A percentile compares a stretch with the other conserved stretches of the same genome.
These are phyloP conservation scores for Triplophysa siluroides DNA, from an alignment of 2,113 vertebrate genomes.

Conservation along the genomic window DNA sequence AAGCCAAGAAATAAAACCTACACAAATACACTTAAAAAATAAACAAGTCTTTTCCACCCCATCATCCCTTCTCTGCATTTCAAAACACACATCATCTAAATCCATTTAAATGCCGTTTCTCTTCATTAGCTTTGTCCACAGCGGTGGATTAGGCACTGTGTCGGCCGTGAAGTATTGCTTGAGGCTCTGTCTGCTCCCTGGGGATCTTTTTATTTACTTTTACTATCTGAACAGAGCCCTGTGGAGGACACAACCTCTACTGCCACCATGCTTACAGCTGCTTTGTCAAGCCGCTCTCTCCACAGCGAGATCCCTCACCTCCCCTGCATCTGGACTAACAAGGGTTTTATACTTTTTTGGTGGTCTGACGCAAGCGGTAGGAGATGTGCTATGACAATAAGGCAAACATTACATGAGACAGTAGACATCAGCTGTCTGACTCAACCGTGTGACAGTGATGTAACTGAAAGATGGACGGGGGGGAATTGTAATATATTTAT, in stretches of 20 bases:
- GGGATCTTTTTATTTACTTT: constrained; percentile 57
- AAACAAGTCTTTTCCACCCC: neutral
- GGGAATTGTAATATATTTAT: neutral
- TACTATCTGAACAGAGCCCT: constrained; percentile 49
- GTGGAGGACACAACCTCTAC: constrained; percentile 44
- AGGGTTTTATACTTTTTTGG: constrained; percentile 2
- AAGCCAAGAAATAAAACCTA: neutral
- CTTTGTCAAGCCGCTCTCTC: constrained; percentile 41
- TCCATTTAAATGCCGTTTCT: constrained; percentile 39
- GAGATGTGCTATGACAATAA: constrained; percentile 31
- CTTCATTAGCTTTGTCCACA: constrained; percentile 38
- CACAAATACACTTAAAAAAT: neutral
- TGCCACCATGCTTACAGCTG: constrained; percentile 58
- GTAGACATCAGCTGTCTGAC: constrained; percentile 4
- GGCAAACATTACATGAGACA: constrained; percentile 33
- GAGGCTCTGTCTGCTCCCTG: constrained; percentile 41
- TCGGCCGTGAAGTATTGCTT: constrained; percentile 38
- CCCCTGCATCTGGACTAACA: constrained; percentile 28
- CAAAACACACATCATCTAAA: constrained; percentile 48
- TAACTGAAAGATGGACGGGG: neutral
- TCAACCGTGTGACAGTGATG: neutral
- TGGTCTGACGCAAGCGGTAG: constrained; percentile 37
- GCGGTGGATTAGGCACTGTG: constrained; percentile 26
- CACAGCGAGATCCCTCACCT: constrained; percentile 38
- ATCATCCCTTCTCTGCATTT: constrained; percentile 8